Evolutionary conservation across 2,888 invertebrate species (phyloP).

Genomic region (Helobdella robusta): DNA sequence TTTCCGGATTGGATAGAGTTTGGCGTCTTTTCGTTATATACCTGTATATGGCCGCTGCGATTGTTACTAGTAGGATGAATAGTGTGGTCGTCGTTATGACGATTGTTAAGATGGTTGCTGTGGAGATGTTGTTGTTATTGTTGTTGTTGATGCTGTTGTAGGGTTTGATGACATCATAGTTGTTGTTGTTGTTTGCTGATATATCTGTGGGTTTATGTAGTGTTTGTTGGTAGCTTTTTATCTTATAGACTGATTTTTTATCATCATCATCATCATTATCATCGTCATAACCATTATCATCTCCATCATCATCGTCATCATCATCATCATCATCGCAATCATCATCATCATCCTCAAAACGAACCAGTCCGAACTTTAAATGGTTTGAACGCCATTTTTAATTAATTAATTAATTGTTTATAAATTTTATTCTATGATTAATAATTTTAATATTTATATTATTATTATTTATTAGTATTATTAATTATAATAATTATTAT

Average conservation of each 20-base stretch:
- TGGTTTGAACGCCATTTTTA: neutral
- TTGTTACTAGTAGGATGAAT: too few relatives aligned
- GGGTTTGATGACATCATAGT: too few relatives aligned
- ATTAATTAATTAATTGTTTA: neutral
- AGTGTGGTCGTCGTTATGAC: too few relatives aligned
- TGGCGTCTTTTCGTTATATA: slow-evolving; percentile 52
- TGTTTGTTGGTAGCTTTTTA: too few relatives aligned
- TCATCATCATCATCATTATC: too few relatives aligned
- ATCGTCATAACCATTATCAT: too few relatives aligned
- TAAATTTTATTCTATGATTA: neutral
- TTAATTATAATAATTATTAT: neutral
- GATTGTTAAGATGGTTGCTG: too few relatives aligned
- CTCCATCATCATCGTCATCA: neutral
- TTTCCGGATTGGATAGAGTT: slow-evolving; percentile 45
- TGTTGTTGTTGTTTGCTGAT: too few relatives aligned
- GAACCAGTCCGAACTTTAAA: slow-evolving; percentile 6
- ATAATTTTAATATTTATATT: neutral
- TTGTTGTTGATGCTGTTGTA: too few relatives aligned
- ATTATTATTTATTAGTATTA: neutral
- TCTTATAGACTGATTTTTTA: too few relatives aligned
- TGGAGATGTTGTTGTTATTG: too few relatives aligned
- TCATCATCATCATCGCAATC: neutral
- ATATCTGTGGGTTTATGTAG: too few relatives aligned
- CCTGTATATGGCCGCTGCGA: neutral
- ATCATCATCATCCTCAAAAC: neutral